A percentile compares a stretch with the other conserved stretches of the same genome.
Conservation (phyloP, 2,797 vertebrate species). For the Oophaga sylvatica region DNA sequence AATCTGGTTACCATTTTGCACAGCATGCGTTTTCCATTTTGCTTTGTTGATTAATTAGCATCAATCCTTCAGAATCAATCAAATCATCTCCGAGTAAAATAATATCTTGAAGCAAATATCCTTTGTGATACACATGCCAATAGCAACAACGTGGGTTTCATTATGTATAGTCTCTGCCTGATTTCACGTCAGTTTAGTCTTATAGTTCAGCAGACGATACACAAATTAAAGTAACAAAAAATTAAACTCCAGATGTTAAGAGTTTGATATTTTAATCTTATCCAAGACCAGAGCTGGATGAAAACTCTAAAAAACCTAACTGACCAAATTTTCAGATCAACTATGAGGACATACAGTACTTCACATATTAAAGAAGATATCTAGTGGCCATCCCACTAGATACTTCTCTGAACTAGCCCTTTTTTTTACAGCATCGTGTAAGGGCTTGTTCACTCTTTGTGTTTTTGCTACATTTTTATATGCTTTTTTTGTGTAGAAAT, state of each 20-base stretch:
- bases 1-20: slow-evolving; percentile 61
- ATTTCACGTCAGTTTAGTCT: slow-evolving; percentile 60
- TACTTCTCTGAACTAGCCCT: background rate
- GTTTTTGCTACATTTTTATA: too few species aligned
- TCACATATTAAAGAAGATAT: background rate
- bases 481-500: too few species aligned
- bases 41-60: slow-evolving; percentile 68
- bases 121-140: slow-evolving; percentile 56
- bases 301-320: slow-evolving; percentile 39
- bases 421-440: background rate
- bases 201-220: slow-evolving; percentile 35
- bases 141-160: slow-evolving; percentile 50
- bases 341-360: background rate
- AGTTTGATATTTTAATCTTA: slow-evolving; percentile 5
- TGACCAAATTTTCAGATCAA: background rate
- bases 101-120: slow-evolving; percentile 64
- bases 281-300: slow-evolving; percentile 62
- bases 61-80: slow-evolving; percentile 65
- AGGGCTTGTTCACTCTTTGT: too few species aligned
- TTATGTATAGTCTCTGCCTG: slow-evolving; percentile 61
- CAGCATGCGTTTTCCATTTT: slow-evolving; percentile 69
- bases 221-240: slow-evolving; percentile 41
- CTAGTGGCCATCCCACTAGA: background rate
- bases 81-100: slow-evolving; percentile 66
- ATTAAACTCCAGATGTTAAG: slow-evolving; percentile 42